Evolutionary conservation across 2,797 vertebrate genomes (phyloP), one percentile per base, ranked within the genome.

Genomic region (Dromococcyx pavoninus): DNA sequence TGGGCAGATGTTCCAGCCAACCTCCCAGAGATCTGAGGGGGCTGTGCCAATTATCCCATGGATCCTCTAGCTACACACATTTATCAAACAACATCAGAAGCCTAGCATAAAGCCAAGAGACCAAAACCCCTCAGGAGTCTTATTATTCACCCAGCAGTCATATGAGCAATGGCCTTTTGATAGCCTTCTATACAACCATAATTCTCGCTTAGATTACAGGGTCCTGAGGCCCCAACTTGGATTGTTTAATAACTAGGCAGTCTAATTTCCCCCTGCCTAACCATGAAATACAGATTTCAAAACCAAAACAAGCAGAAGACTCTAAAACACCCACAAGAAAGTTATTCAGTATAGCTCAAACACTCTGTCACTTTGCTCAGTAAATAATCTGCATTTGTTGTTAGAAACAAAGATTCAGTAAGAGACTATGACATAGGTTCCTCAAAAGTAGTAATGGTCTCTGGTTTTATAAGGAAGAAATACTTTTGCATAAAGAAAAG

Each of bases 1-100:
- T 5, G 51, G 76, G 56, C 95, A 96, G 95, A 90, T 96, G 95
- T 91, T 93, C 35, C 2, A 7, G 88, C 74, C 86, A 82, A 65
- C 32, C 43, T 90, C 91, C 76, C 94, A 90, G 70, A 72, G 53
- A 91, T 73, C 41, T 71, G 16, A 15, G 27, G 41, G 35, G 7
- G 10, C 32, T 77, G 32, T 3, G 86, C 93, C 95, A 95, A 82
- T 94, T 91, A 82, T 58, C 53, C 41, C 76, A 76, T 30, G 65
- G 73, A 91, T 93, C 41, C 53, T 86, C 71, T 58, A 79, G 30
- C 60, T 94, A 77, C 77, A 58, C 67, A 64, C 91, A 95, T 94
- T 94, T 85, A 94, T 94, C 94, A 96, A 88, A 76, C 37, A 17
- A 33, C 71, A 74, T 54, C 60, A 71, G 66, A 72, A 88, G 61